These are phyloP conservation scores for Aporophyla lueneburgensis DNA, from an alignment of 2,888 invertebrate genomes.

Conservation along the genomic window DNA sequence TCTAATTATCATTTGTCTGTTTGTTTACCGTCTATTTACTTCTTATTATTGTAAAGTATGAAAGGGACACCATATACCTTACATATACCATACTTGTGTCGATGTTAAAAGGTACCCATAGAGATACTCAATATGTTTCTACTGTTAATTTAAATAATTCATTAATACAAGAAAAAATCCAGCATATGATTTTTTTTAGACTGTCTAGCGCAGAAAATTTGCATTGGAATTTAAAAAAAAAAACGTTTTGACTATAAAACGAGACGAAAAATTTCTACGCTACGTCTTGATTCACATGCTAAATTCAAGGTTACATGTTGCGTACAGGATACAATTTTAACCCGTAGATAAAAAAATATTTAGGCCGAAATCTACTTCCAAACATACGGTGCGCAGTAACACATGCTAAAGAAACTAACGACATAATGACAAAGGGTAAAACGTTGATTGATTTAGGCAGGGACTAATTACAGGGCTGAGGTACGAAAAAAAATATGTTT, in stretches of 20 bases:
- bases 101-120: neutral
- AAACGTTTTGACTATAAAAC: too few species aligned
- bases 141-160: neutral
- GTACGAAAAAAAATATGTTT: constrained; percentile 58
- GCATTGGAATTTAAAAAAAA: too few species aligned
- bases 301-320: too few species aligned
- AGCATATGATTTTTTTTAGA: too few species aligned
- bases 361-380: neutral
- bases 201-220: too few species aligned
- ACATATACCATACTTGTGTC: too few species aligned
- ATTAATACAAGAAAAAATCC: neutral
- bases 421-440: constrained; percentile 64
- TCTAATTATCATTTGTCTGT: constrained; percentile 30
- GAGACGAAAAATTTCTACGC: too few species aligned
- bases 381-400: constrained; percentile 37
- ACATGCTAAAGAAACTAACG: constrained; percentile 64
- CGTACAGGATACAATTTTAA: too few species aligned
- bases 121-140: neutral
- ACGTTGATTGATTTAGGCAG: constrained; percentile 68
- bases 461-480: constrained; percentile 64
- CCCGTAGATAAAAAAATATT: neutral
- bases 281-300: too few species aligned
- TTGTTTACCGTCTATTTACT: neutral
- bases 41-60: neutral
- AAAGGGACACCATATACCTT: neutral